Evolutionary conservation across 2,113 vertebrate species (phyloP).

Genomic region (Poicephalus meyeri): DNA sequence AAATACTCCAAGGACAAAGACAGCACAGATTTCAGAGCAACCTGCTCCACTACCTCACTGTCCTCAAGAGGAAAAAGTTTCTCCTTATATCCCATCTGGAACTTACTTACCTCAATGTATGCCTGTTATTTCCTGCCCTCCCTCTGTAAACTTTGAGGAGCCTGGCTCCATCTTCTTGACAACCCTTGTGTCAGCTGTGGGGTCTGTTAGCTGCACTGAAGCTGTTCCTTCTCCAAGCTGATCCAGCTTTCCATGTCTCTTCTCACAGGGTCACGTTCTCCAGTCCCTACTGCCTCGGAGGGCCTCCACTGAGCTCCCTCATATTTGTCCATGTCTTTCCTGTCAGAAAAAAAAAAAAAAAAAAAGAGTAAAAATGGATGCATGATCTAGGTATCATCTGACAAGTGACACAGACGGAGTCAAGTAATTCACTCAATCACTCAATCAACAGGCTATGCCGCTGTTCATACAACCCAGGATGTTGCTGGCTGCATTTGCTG

Average conservation of each 20-base stretch:
- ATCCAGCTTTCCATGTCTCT: not conserved
- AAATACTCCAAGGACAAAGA: not conserved
- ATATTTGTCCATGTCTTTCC: not conserved
- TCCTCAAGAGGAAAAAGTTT: not conserved
- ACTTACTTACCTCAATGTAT: too few species aligned
- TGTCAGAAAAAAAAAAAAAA: not conserved
- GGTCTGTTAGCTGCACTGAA: not conserved
- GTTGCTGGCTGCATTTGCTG: not conserved
- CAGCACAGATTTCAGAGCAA: not conserved
- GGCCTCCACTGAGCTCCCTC: not conserved
- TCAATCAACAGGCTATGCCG: rapidly evolving
- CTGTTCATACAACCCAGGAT: not conserved
- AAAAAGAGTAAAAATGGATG: not conserved
- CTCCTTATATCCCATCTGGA: not conserved
- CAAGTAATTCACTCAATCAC: rapidly evolving
- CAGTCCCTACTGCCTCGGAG: rapidly evolving
- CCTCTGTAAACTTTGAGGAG: not conserved
- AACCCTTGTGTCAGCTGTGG: not conserved
- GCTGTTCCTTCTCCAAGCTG: not conserved
- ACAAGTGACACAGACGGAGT: rapidly evolving
- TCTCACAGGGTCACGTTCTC: not conserved
- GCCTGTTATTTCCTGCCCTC: not conserved
- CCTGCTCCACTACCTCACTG: not conserved
- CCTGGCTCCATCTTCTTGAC: not conserved
- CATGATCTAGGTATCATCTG: not conserved